Base-by-base conservation (phyloP, 2,888 invertebrate genomes). In the Heteromyza rotundicornis region DNA sequence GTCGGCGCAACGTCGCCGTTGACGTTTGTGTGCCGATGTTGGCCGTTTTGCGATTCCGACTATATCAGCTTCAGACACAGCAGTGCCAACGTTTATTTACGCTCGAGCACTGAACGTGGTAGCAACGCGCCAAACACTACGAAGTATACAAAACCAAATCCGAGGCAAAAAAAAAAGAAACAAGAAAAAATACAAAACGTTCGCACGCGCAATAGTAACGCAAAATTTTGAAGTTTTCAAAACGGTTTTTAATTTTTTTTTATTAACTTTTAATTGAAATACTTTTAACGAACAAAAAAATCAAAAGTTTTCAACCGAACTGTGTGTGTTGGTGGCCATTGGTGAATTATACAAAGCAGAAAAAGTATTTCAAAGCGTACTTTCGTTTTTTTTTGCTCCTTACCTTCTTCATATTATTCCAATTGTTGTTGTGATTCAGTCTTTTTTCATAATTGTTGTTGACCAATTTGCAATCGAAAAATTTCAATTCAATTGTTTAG, bases 51-150 rank as follows among this genome's bases (percentile, higher is more conserved):
- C 47, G 24, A 27, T 23, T 54, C 56, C 57, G 51, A 74, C 69
- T 77, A 77, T 77, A 77, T 79, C 79, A 79, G 77, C 74, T 71
- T 72, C 75, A 72, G 71, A 59, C 75, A 71, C 68, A 66, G 64
- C 64, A 68, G 61, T 66, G 69, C 71, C 71, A 73, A 73, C 74
- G 75, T 77, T 79, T 79, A 79, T 79, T 79, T 80, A 77, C 80
- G 80, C 76, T 79, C 76, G 75, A 79, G 70, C 80, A 78, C 70
- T 74, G 80, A 80, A 79, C 77, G 79, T 76, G 76, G 75, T 75
- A 79, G 75, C 79, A 74, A 57, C 68, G 20, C 47, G 47, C 20
- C 47, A 47, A 19, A 17, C 47, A n/a, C 40, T n/a, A n/a, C n/a
- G n/a, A n/a, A n/a, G n/a, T n/a, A n/a, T n/a, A n/a, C n/a, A 40